Evolutionary conservation across 2,113 vertebrate genomes (phyloP), one percentile per base, ranked within the genome.

Genomic region (Tiliqua scincoides): DNA sequence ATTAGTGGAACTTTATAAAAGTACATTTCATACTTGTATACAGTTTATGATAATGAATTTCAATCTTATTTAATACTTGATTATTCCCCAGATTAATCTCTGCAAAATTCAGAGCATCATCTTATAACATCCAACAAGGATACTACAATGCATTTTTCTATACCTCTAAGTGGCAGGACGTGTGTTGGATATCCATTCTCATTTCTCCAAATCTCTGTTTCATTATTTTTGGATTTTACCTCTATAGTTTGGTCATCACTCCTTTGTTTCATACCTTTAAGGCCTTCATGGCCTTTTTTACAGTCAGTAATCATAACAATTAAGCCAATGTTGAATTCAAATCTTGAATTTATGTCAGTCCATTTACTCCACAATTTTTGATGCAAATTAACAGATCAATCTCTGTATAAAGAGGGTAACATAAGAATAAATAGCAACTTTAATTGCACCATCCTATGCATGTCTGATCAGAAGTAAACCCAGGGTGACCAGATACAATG

Each of bases 301-400:
- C 43, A 48, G 43, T 48, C 43, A 48, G 14, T 15, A 77, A 37
- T 35, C 27, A 40, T 30, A 72, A 10, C 27, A n/a, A 17, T 76
- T 68, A 59, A 61, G 6, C 35, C 32, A 68, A 27, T 25, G 27
- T 14, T 25, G 6, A 79, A 59, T 61, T 27, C 17, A 85, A 43
- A 63, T 20, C 20, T 40, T 35, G 7, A 52, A 8, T 48, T 63
- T 57, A 0, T 52, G 37, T 6, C n/a, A 2, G 59, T 30, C 32
- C 43, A 1, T 0, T 14, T 0, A 23, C 4, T 48, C 43, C 85
- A 79, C 0, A 0, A 1, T 65, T 8, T 30, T 1, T 70, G 17
- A 63, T 3, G 6, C 0, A 1, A 63, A 4, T 21, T 21, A 72
- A 62, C 52, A 3, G 0, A 23, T 79, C 68, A 21, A 20, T 1